phyloP scores from a whole-genome alignment of 1,140 invertebrate species.

The Cydia amplana region DNA sequence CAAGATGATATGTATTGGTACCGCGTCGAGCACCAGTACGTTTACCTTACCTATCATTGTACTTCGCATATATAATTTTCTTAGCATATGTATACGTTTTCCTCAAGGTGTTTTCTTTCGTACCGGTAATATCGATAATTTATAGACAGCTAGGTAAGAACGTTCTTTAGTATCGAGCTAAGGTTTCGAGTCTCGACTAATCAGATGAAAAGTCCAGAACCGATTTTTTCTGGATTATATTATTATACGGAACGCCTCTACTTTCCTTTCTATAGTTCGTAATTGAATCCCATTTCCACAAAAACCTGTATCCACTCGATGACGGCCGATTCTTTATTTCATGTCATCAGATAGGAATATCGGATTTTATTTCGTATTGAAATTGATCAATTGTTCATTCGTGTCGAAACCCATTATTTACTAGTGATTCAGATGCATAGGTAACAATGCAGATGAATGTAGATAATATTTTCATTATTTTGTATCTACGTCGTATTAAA shows the following conservation, averaged over 20 bases:
- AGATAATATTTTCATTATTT: not conserved
- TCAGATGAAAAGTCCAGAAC: no score
- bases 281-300: not conserved
- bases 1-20: no score
- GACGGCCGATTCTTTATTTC: constrained; percentile 5
- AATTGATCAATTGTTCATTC: constrained; percentile 7
- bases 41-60: no score
- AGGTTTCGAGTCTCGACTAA: no score
- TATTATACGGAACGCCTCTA: not conserved
- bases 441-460: not conserved
- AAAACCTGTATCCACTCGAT: not conserved
- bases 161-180: no score
- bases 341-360: constrained; percentile 9
- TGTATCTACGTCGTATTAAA: no score
- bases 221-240: not conserved
- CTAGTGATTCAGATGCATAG: not conserved
- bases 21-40: no score
- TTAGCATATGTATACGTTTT: no score
- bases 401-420: not conserved
- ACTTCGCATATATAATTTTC: no score
- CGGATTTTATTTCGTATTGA: constrained; percentile 12
- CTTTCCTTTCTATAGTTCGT: not conserved
- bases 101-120: no score
- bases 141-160: no score
- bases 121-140: no score